Conservation (phyloP, 2,797 vertebrate species). For the Chiropotes sagulatus region DNA sequence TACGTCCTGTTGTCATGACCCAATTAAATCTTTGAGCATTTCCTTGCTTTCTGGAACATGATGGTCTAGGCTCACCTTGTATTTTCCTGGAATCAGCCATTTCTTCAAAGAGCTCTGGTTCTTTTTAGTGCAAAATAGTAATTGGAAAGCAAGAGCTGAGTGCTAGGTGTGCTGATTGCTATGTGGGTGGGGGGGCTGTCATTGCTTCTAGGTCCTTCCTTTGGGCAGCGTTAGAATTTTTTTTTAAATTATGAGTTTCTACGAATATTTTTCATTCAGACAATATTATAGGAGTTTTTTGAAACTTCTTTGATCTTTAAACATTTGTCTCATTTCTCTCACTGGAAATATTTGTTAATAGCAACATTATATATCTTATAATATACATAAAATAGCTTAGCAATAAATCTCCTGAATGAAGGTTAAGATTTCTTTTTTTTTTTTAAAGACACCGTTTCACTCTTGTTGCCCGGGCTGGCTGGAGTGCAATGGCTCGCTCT, state of each 20-base stretch:
- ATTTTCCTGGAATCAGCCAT: background rate
- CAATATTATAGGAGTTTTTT: background rate
- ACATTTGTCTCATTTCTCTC: background rate
- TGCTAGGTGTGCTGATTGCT: background rate
- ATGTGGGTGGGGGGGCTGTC: accelerated
- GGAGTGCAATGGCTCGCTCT: too few relatives aligned
- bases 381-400: background rate
- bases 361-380: background rate
- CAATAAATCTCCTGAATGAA: background rate
- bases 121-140: background rate
- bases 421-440: background rate
- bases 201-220: background rate
- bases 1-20: background rate
- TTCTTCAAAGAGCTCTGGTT: background rate
- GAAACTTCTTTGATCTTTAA: background rate
- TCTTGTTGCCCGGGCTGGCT: too few relatives aligned
- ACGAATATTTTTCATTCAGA: background rate
- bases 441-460: too few relatives aligned
- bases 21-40: background rate
- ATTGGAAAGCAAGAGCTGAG: background rate
- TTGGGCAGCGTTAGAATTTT: background rate
- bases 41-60: background rate
- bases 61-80: background rate
- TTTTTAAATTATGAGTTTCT: background rate
- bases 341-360: background rate